Base-by-base conservation (phyloP, 1,140 invertebrate species). In the Anoplophora glabripennis region DNA sequence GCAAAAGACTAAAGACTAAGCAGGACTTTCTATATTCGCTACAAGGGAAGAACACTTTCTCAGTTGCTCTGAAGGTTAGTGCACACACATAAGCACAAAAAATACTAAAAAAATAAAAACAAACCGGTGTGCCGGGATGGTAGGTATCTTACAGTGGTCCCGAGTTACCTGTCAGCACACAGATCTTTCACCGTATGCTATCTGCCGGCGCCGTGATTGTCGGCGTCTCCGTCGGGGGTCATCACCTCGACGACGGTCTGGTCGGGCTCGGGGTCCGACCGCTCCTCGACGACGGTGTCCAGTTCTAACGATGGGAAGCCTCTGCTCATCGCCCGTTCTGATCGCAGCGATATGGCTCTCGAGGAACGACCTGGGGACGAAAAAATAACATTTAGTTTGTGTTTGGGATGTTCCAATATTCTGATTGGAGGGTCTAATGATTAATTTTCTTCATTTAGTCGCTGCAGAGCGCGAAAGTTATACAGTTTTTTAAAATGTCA, bases 261-360 rank as follows among this genome's bases (percentile, higher is more conserved):
- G 47, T 75, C 73, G 15, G 69, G 84, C 72, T 92, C 88, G 7
- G 86, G 85, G 72, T 90, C 89, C 15, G 81, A 83, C 58, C 86
- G 81, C 70, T 91, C 89, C 72, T 92, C 89, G 11, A 91, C 79
- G 9, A 91, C 89, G 0, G 89, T 92, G 70, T 90, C 89, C 65
- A 91, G 76, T 71, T 92, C 89, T 34, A 89, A 71, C 0, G 86
- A 84, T 9, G 88, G 86, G 59, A 89, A 88, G 12, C 83, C 81
- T 63, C 82, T 80, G 58, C 76, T 87, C 71, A 77, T 81, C 67
- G 75, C 82, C 73, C 88, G 77, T 68, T 85, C 83, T 65, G 80
- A 82, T 63, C 82, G 76, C 61, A 90, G 75, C 60, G 85, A 86
- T 56, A 89, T 82, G 21, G 86, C 80, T 68, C 87, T 79, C 49